Evolutionary conservation across 2,797 vertebrate species (phyloP).

Genomic region (Pangasius macronema): DNA sequence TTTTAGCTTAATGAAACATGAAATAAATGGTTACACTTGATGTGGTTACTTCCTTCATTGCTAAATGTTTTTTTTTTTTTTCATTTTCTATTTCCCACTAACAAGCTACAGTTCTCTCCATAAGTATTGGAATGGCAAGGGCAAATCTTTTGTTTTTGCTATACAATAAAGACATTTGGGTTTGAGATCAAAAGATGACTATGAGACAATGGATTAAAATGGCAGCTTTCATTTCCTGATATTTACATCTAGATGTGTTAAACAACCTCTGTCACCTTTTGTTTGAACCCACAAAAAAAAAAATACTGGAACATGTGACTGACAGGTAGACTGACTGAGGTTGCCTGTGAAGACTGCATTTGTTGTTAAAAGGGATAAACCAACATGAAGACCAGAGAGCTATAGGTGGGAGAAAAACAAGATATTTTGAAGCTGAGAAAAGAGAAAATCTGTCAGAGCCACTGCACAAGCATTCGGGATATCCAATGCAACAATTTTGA

Average conservation of each 20-base stretch:
- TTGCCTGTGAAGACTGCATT: no score
- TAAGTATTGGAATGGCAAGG: background rate
- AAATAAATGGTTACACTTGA: background rate
- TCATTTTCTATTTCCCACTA: background rate
- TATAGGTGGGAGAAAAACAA: no score
- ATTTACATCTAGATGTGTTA: background rate
- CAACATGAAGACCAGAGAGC: no score
- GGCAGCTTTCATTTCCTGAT: background rate
- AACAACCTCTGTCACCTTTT: background rate
- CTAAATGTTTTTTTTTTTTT: background rate
- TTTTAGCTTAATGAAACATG: background rate
- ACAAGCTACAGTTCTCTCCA: background rate
- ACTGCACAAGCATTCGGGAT: no score
- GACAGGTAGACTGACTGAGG: background rate
- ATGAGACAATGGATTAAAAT: background rate
- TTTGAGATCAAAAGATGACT: background rate
- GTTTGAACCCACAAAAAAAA: background rate
- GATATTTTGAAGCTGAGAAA: no score
- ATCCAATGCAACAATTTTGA: no score
- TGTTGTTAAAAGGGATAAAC: no score
- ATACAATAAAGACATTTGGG: background rate
- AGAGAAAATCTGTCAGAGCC: no score
- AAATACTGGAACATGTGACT: background rate
- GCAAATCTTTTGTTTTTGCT: background rate
- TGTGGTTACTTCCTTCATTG: background rate